Percentiles rank a stretch among this genome's conserved stretches.
Conservation (phyloP, 1,140 invertebrate species). For the Diachasmimorpha longicaudata region DNA sequence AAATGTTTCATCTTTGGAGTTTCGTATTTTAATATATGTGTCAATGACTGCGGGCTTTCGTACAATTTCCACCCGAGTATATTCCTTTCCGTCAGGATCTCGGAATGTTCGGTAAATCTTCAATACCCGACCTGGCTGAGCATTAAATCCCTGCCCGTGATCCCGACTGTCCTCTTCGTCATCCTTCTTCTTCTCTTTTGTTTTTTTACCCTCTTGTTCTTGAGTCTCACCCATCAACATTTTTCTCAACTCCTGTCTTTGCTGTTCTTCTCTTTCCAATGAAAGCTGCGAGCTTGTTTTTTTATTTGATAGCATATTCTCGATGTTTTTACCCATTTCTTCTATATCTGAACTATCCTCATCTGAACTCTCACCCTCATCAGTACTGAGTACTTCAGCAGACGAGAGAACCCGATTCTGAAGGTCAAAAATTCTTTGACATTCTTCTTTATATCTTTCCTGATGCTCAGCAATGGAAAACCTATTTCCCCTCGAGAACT, state of each 20-base stretch:
- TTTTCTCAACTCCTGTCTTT: too few species aligned
- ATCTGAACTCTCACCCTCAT: constrained; percentile 95
- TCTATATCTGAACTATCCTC: constrained; percentile 88
- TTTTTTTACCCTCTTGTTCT: too few species aligned
- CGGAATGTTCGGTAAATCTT: constrained; percentile 96
- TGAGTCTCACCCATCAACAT: too few species aligned
- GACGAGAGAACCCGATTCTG: constrained; percentile 96
- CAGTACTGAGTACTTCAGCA: constrained; percentile 91
- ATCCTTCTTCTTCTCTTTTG: too few species aligned
- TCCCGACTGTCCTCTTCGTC: too few species aligned
- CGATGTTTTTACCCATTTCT: constrained; percentile 97
- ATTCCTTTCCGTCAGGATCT: constrained; percentile 89
- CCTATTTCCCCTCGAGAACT: constrained; percentile 85
- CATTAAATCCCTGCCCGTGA: constrained; percentile 43
- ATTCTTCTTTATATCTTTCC: constrained; percentile 99
- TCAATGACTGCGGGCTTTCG: constrained; percentile 94
- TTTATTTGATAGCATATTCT: too few species aligned
- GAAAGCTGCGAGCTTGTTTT: constrained; percentile 69
- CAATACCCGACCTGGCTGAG: constrained; percentile 74
- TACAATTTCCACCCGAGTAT: constrained; percentile 92
- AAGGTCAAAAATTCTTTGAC: constrained; percentile 97
- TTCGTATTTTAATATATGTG: constrained; percentile 94
- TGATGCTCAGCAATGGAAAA: constrained; percentile 94
- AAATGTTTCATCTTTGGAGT: constrained; percentile 93
- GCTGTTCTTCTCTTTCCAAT: constrained; percentile 69